Base-by-base conservation (phyloP, 2,888 invertebrate species). In the Erebia aethiops region DNA sequence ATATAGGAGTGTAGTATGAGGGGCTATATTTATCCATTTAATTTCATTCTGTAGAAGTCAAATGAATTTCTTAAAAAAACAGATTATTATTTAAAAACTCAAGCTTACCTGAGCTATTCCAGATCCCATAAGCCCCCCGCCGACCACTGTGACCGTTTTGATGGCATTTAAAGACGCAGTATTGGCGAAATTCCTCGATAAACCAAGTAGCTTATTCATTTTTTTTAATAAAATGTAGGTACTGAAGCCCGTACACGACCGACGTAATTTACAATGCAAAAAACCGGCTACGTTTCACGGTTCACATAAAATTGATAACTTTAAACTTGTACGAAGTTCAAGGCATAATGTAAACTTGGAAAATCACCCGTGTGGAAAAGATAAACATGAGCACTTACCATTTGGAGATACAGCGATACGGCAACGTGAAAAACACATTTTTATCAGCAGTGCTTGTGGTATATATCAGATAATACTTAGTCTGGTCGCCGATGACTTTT, bases 111-210 rank as follows among this genome's bases (percentile, higher is more conserved):
- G 98, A 61, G 98, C 97, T 79, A 98, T 98, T 66, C 98, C 98
- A 60, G 97, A 95, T 4, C 98, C 98, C 98, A 98, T 98, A 9
- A 97, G 91, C 8, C 98, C 98, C 56, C 97, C 96, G n/a, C 98
- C 98, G 78, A 98, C 95, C 63, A 98, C 95, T 2, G 97, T 96
- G 26, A 98, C 96, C 87, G 96, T 95, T 86, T 97, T 96, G 67
- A 97, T 95, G n/a, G 91, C 90, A 80, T 95, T 95, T 78, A 85
- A 81, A 26, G 86, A 80, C 2, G 86, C 75, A 14, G 91, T 87
- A 82, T 84, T 89, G 8, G 91, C 91, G 79, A 92, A 91, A 75
- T 83, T 87, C 76, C 91, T 85, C n/a, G 86, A 82, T 57, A 90
- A 77, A 61, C 86, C 82, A 54, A 84, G 76, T 72, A 92, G 84